A percentile compares a stretch with the other conserved stretches of the same genome.
phyloP scores from a whole-genome alignment of 1,140 invertebrate species.

The Laupala kohalensis region DNA sequence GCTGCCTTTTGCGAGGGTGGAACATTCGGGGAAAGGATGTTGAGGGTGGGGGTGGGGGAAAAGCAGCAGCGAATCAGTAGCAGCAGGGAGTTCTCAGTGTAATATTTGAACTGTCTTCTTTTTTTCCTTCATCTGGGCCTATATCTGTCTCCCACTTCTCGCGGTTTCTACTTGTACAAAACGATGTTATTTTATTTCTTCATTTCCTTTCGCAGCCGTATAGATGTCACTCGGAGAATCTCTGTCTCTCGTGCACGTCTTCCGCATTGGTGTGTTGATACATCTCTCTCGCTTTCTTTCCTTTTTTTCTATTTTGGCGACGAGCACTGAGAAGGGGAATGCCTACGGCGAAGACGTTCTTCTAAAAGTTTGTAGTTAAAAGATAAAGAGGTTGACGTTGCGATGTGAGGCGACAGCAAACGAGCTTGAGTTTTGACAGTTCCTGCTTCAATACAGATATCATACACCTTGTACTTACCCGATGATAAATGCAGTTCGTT shows the following conservation, averaged over 20 bases:
- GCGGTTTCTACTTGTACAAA: background rate
- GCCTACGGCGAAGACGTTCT: background rate
- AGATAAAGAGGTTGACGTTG: background rate
- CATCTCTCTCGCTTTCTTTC: background rate
- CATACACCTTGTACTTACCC: background rate
- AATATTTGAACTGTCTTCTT: background rate
- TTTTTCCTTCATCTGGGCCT: background rate
- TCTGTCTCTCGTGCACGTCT: background rate
- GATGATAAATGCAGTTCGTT: background rate
- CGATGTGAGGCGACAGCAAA: background rate
- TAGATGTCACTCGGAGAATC: conserved; percentile 2
- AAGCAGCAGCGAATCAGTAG: background rate
- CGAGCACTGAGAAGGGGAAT: background rate
- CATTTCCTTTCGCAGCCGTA: conserved; percentile 7
- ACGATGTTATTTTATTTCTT: conserved; percentile 7
- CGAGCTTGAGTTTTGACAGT: background rate
- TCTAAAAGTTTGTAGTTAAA: background rate
- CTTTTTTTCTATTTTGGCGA: background rate
- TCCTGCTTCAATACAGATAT: background rate
- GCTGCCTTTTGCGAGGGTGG: background rate
- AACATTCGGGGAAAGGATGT: too few species aligned
- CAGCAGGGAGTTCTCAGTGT: background rate
- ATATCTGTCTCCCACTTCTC: background rate
- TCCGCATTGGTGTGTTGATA: background rate
- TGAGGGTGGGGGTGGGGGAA: background rate